phyloP scores from a whole-genome alignment of 2,113 vertebrate genomes.

The Porphyrio hochstetteri region DNA sequence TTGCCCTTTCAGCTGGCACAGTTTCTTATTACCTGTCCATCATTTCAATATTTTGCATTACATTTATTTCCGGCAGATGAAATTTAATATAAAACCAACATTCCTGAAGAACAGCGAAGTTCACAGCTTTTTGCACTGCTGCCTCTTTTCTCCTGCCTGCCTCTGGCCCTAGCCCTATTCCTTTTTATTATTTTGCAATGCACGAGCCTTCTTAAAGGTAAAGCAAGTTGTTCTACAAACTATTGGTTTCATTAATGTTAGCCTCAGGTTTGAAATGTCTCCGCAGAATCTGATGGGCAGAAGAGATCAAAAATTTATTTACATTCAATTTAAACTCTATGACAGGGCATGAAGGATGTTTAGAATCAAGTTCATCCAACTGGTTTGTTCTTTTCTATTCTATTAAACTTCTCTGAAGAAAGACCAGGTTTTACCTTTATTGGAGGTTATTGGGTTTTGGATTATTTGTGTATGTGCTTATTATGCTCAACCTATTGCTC shows the following conservation, averaged over 20 bases:
- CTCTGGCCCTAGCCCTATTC: not conserved
- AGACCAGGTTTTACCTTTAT: not conserved
- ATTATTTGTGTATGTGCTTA: not conserved
- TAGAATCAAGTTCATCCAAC: not conserved
- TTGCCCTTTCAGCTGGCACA: not conserved
- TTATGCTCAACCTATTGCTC: not conserved
- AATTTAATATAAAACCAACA: not conserved
- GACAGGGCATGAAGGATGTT: not conserved
- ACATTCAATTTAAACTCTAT: not conserved
- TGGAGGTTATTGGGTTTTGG: not conserved
- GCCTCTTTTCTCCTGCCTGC: not conserved
- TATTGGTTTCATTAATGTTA: slow-evolving; percentile 8
- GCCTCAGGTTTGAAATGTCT: not conserved
- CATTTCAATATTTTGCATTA: not conserved
- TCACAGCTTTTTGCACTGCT: not conserved
- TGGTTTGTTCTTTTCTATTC: not conserved
- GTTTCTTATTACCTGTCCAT: not conserved
- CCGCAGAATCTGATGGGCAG: not conserved
- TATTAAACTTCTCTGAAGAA: not conserved
- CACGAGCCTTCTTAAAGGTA: not conserved
- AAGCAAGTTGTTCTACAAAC: not conserved
- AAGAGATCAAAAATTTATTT: slow-evolving; percentile 9
- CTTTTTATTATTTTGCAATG: not conserved
- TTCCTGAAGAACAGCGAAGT: not conserved
- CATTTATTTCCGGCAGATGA: not conserved